Evolutionary conservation across 2,888 invertebrate genomes (phyloP).

Genomic region (Zygogramma bicolorata): DNA sequence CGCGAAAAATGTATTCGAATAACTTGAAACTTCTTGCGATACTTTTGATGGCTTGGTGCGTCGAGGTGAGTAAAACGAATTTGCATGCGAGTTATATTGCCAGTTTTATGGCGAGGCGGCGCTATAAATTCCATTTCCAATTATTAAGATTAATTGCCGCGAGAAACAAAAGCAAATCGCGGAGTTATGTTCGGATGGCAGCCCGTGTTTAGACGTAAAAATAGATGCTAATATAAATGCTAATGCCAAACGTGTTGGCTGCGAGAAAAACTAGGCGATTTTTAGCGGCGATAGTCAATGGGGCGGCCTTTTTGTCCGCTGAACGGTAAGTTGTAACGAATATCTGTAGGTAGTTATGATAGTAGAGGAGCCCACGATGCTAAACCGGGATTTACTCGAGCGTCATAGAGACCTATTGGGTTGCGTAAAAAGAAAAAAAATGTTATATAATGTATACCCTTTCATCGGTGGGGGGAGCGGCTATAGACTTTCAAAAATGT

Average conservation of each 20-base stretch:
- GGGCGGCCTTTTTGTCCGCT: not conserved
- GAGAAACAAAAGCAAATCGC: constrained; percentile 35
- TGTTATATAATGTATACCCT: too few species aligned
- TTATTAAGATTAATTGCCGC: constrained; percentile 43
- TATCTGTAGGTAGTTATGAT: too few species aligned
- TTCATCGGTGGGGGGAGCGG: too few species aligned
- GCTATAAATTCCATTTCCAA: constrained; percentile 42
- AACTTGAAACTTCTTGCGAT: constrained; percentile 30
- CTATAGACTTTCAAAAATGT: too few species aligned
- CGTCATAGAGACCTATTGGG: too few species aligned
- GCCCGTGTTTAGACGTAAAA: constrained; percentile 34
- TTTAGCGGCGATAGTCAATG: not conserved
- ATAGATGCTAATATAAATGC: constrained; percentile 40
- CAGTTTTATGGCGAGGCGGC: constrained; percentile 31
- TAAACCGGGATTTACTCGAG: too few species aligned
- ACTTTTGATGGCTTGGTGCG: constrained; percentile 27
- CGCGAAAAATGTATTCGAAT: constrained; percentile 36
- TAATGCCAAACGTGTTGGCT: constrained; percentile 20
- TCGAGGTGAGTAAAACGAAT: constrained; percentile 41
- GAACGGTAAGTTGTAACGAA: not conserved
- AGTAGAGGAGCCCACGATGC: too few species aligned
- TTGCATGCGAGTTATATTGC: constrained; percentile 35
- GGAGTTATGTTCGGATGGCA: constrained; percentile 28
- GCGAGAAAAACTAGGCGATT: constrained; percentile 9
- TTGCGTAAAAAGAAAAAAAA: too few species aligned